Evolutionary conservation across 2,888 invertebrate species (phyloP).

Genomic region (Ecdyonurus torrentis): DNA sequence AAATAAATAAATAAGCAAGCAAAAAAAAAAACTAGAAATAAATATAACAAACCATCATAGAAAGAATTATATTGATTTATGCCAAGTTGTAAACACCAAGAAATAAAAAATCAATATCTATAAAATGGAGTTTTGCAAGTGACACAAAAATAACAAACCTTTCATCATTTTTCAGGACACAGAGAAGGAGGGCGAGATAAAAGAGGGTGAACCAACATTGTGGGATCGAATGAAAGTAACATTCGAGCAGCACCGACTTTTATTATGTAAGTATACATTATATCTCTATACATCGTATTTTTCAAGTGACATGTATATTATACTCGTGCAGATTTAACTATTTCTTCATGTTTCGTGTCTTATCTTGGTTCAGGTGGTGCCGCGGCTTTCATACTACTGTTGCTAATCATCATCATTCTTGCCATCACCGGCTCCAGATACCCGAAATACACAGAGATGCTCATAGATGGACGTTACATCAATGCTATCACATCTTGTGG

Average conservation of each 20-base stretch:
- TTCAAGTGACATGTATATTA: not conserved
- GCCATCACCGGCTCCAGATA: conserved; percentile 37
- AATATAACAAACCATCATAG: too few relatives aligned
- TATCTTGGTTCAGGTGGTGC: conserved; percentile 34
- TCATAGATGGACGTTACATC: conserved; percentile 54
- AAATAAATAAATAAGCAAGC: too few relatives aligned
- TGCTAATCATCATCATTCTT: conserved; percentile 46
- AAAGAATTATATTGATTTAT: too few relatives aligned
- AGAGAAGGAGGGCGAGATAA: not conserved
- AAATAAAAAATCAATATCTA: too few relatives aligned
- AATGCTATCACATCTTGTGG: conserved; percentile 63
- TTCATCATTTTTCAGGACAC: not conserved
- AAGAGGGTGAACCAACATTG: not conserved
- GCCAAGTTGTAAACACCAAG: too few relatives aligned
- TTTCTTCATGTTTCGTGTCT: conserved; percentile 20
- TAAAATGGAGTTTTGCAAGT: too few relatives aligned
- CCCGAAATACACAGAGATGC: conserved; percentile 36
- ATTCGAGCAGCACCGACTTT: not conserved
- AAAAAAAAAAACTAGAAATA: too few relatives aligned
- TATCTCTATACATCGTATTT: not conserved
- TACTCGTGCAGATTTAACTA: not conserved
- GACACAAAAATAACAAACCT: too few relatives aligned
- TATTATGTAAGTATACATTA: not conserved
- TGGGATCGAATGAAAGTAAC: not conserved
- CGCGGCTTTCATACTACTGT: conserved; percentile 38